Percentiles rank a stretch among this genome's conserved stretches.
Conservation (phyloP, 2,113 vertebrate species). For the Python bivittatus region DNA sequence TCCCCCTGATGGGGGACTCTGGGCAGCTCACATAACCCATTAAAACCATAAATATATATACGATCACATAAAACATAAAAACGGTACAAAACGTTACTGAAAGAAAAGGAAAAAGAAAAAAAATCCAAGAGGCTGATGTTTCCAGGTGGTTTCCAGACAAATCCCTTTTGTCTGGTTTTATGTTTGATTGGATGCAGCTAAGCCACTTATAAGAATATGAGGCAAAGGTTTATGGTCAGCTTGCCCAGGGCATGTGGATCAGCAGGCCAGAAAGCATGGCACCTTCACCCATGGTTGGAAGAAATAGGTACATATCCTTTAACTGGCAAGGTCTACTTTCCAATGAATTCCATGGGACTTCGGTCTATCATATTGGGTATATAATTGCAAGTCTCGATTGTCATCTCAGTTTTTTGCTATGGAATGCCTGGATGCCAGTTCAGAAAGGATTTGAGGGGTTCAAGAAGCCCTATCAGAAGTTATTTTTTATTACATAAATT, state of each 20-base stretch:
- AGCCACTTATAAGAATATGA: not conserved
- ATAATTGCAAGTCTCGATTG: not conserved
- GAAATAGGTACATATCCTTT: not conserved
- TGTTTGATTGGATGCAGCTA: not conserved
- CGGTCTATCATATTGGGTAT: not conserved
- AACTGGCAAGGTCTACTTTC: not conserved
- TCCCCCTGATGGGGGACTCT: too few relatives aligned
- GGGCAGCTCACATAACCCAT: too few relatives aligned
- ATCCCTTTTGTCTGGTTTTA: constrained; percentile 24
- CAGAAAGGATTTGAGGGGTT: too few relatives aligned
- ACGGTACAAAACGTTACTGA: too few relatives aligned
- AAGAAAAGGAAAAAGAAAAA: too few relatives aligned
- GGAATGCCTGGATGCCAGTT: not conserved
- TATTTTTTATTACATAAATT: too few relatives aligned
- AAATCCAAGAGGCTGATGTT: too few relatives aligned
- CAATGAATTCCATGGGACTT: too few relatives aligned
- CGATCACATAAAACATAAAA: too few relatives aligned
- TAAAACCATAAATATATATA: too few relatives aligned
- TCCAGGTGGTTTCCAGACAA: too few relatives aligned
- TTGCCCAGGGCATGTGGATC: not conserved
- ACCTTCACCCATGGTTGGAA: not conserved
- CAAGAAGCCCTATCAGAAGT: too few relatives aligned
- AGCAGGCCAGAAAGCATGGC: not conserved
- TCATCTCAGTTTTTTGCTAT: not conserved
- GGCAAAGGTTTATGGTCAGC: not conserved